Conservation (phyloP, 2,888 invertebrate genomes). For the Oxystoma pomonae region DNA sequence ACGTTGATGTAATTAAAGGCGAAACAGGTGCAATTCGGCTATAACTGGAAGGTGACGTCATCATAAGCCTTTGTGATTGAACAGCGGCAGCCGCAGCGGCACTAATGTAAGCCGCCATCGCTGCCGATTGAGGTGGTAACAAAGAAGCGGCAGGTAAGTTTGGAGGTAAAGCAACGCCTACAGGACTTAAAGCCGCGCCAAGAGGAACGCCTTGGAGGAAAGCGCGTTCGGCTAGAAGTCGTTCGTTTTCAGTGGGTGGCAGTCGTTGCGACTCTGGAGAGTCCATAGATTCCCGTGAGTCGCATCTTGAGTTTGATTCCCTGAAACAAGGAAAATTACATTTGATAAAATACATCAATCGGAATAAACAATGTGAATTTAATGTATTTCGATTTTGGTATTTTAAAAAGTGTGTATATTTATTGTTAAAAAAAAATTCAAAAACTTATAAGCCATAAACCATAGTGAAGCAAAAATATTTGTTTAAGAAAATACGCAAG, state of each 20-base stretch:
- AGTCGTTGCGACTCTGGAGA: slow-evolving; percentile 63
- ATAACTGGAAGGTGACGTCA: slow-evolving; percentile 55
- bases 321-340: slow-evolving; percentile 57
- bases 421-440: too few species aligned
- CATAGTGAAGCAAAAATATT: too few species aligned
- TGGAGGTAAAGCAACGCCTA: slow-evolving; percentile 62
- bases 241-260: slow-evolving; percentile 63
- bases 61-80: slow-evolving; percentile 69
- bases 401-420: too few species aligned
- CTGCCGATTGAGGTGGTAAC: slow-evolving; percentile 74
- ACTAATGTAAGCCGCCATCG: slow-evolving; percentile 76
- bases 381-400: too few species aligned
- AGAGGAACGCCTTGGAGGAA: slow-evolving; percentile 51
- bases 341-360: too few species aligned
- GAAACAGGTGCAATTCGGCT: slow-evolving; percentile 54
- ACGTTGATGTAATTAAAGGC: slow-evolving; percentile 67
- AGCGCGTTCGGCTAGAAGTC: slow-evolving; percentile 65
- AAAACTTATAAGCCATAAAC: too few species aligned
- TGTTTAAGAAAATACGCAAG: too few species aligned
- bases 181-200: slow-evolving; percentile 60
- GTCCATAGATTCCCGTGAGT: slow-evolving; percentile 71
- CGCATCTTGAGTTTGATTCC: slow-evolving; percentile 75
- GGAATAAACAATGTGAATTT: too few species aligned
- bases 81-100: slow-evolving; percentile 61
- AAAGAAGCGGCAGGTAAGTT: slow-evolving; percentile 65